Conservation (phyloP, 2,797 vertebrate species). For the Dipus sagitta region DNA sequence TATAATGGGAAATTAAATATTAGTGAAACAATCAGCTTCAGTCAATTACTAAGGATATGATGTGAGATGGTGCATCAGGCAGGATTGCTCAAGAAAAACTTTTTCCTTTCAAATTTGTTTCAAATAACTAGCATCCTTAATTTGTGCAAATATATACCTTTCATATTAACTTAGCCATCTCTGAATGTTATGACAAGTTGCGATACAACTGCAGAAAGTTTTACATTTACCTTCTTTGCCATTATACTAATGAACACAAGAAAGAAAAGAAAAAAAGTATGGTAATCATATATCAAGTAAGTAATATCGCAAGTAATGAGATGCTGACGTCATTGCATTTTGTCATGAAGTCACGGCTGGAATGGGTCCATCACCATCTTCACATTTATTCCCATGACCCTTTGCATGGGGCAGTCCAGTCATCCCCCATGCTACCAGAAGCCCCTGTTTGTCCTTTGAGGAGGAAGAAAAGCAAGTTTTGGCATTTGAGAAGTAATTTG, state of each 20-base stretch:
- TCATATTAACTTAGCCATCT: too few relatives aligned
- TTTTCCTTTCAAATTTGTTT: not conserved
- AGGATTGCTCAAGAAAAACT: constrained; percentile 2
- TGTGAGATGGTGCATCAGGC: not conserved
- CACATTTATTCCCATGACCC: constrained; percentile 27
- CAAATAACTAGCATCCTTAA: constrained; percentile 29
- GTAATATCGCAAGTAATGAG: too few relatives aligned
- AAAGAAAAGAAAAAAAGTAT: not conserved
- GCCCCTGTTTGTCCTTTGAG: constrained; percentile 15
- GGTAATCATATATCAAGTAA: too few relatives aligned
- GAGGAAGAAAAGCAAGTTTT: constrained; percentile 29
- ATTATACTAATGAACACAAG: too few relatives aligned
- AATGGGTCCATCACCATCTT: constrained; percentile 26
- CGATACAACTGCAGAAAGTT: not conserved
- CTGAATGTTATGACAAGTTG: constrained; percentile 51
- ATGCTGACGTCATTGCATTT: constrained; percentile 45
- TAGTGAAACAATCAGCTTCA: not conserved
- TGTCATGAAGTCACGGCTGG: constrained; percentile 63
- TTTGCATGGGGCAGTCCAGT: not conserved
- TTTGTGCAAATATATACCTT: not conserved
- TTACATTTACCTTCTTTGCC: not conserved
- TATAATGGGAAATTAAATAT: constrained; percentile 12
- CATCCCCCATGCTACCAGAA: not conserved
- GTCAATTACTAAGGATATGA: not conserved
- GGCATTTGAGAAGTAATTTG: constrained; percentile 59